Evolutionary conservation across 2,797 vertebrate genomes (phyloP).

Genomic region (Ataeniobius toweri): DNA sequence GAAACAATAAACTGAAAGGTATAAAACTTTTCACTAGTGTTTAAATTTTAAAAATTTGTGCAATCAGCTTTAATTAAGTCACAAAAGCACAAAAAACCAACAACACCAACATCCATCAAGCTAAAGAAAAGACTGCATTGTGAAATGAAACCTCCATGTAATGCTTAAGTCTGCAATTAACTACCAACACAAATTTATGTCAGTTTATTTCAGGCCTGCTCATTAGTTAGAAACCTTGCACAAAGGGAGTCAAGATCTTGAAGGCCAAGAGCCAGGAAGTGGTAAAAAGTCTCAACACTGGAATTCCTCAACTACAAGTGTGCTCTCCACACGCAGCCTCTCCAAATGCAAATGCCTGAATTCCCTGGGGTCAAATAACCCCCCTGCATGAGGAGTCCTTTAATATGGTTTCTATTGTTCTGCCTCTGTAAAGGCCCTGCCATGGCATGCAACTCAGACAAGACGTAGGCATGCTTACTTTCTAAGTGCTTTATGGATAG

Average conservation of each 20-base stretch:
- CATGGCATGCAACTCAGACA: conserved; percentile 40
- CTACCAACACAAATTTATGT: conserved; percentile 9
- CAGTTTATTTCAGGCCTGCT: conserved; percentile 17
- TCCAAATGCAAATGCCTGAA: conserved; percentile 35
- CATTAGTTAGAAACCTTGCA: conserved; percentile 32
- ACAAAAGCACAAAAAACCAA: background rate
- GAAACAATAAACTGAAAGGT: background rate
- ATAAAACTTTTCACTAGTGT: background rate
- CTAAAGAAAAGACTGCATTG: conserved; percentile 5
- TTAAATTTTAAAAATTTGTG: background rate
- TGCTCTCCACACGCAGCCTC: conserved; percentile 22
- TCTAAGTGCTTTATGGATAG: conserved; percentile 46
- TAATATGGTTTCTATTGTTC: conserved; percentile 69
- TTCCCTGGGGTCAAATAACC: conserved; percentile 60
- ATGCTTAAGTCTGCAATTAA: background rate
- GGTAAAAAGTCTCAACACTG: conserved; percentile 45
- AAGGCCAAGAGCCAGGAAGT: conserved; percentile 62
- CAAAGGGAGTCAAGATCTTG: conserved; percentile 33
- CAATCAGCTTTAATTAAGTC: background rate
- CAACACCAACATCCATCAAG: background rate
- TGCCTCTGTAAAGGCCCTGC: conserved; percentile 44
- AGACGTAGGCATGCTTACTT: conserved; percentile 30
- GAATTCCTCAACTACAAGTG: conserved; percentile 41
- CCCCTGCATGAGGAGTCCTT: conserved; percentile 36
- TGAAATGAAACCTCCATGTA: background rate